These are phyloP conservation scores for Zygaena filipendulae DNA, from an alignment of 2,888 invertebrate species.

Conservation along the genomic window DNA sequence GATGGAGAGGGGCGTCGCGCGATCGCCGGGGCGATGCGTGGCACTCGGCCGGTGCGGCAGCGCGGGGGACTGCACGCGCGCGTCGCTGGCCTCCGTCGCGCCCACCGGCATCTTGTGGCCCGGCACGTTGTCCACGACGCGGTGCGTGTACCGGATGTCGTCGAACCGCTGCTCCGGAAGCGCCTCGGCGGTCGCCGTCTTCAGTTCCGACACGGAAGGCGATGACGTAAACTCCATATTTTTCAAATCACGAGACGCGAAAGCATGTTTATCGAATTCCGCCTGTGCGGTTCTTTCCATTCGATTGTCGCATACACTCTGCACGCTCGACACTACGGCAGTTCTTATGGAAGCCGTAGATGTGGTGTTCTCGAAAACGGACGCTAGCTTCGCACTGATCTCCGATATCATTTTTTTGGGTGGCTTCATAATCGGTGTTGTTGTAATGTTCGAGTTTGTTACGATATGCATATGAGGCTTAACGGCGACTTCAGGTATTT, in stretches of 20 bases:
- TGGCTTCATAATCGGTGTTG: slow-evolving; percentile 48
- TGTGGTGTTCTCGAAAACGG: slow-evolving; percentile 39
- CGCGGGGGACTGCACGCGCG: slow-evolving; percentile 54
- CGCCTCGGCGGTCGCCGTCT: slow-evolving; percentile 21
- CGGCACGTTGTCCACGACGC: slow-evolving; percentile 32
- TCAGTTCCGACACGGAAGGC: slow-evolving; percentile 13
- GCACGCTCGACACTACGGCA: slow-evolving; percentile 8
- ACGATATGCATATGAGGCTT: slow-evolving; percentile 10
- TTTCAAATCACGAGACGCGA: slow-evolving; percentile 10
- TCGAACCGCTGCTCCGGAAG: slow-evolving; percentile 16
- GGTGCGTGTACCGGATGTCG: slow-evolving; percentile 23
- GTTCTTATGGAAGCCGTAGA: slow-evolving; percentile 19
- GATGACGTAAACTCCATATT: slow-evolving; percentile 14
- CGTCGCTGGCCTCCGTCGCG: slow-evolving; percentile 48
- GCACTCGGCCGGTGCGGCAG: slow-evolving; percentile 51
- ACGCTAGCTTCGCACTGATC: slow-evolving; percentile 46
- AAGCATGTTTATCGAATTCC: slow-evolving; percentile 17
- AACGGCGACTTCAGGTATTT: slow-evolving; percentile 13
- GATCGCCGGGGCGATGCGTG: slow-evolving; percentile 35
- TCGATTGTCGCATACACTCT: not conserved
- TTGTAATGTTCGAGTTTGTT: slow-evolving; percentile 17
- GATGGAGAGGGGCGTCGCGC: slow-evolving; percentile 47
- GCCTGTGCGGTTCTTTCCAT: slow-evolving; percentile 3
- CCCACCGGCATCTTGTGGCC: slow-evolving; percentile 44
- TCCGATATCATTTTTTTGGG: slow-evolving; percentile 59